Evolutionary conservation across 2,888 invertebrate species (phyloP).

Genomic region (Dasysyrphus albostriatus): DNA sequence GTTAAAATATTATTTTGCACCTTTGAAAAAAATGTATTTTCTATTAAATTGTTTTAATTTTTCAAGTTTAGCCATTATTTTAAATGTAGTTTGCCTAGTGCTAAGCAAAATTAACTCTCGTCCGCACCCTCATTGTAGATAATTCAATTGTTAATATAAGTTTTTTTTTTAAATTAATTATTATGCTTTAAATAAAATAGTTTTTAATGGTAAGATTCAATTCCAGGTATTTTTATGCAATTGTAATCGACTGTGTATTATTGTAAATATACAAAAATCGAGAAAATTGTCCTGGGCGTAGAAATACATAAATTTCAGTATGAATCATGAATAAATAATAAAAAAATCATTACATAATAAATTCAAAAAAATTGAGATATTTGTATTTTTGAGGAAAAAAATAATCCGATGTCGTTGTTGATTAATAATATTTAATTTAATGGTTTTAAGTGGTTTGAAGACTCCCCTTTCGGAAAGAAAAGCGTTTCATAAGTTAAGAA

Average conservation of each 20-base stretch:
- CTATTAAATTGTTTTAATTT: too few species aligned
- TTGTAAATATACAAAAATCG: slow-evolving; percentile 21
- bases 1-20: slow-evolving; percentile 73
- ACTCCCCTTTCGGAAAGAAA: neutral
- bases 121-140: slow-evolving; percentile 25
- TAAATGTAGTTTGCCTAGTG: neutral
- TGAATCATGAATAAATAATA: slow-evolving; percentile 18
- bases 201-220: slow-evolving; percentile 2
- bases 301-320: slow-evolving; percentile 33
- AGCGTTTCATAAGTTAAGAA: too few species aligned
- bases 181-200: slow-evolving; percentile 30
- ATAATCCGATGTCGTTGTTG: neutral
- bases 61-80: neutral
- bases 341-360: slow-evolving; percentile 24
- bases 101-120: neutral
- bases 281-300: slow-evolving; percentile 38
- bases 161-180: slow-evolving; percentile 8
- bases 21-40: slow-evolving; percentile 76
- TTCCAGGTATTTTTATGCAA: slow-evolving; percentile 40
- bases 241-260: slow-evolving; percentile 40
- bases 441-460: neutral
- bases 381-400: neutral
- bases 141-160: neutral
- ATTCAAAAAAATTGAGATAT: neutral
- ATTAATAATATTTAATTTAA: neutral